Percentiles rank a stretch among this genome's conserved stretches.
Conservation (phyloP, 2,113 vertebrate species). For the Erpornis zantholeuca region DNA sequence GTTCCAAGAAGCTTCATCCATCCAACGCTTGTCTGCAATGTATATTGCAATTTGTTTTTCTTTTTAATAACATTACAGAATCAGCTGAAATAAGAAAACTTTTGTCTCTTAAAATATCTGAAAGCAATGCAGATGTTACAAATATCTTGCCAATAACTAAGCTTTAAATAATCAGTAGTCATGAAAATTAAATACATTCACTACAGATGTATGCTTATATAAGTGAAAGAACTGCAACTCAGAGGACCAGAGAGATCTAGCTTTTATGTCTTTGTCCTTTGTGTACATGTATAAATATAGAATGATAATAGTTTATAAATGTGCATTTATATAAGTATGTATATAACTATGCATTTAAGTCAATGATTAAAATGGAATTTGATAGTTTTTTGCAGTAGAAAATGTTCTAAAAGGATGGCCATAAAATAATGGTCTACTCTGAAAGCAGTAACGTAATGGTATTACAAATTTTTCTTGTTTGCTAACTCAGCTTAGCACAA, state of each 20-base stretch:
- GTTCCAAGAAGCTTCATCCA: background rate
- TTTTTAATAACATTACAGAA: background rate
- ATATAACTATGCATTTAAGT: background rate
- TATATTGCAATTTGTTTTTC: background rate
- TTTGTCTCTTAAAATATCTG: background rate
- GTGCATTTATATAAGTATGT: no score
- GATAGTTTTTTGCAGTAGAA: background rate
- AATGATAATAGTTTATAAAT: background rate
- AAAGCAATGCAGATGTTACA: background rate
- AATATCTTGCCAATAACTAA: background rate
- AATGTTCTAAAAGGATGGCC: background rate
- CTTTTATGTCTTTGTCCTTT: background rate
- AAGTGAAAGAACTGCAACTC: background rate
- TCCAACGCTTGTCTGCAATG: background rate
- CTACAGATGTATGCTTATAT: background rate
- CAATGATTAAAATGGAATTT: background rate
- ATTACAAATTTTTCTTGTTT: background rate
- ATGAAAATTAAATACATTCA: background rate
- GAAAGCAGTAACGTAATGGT: background rate
- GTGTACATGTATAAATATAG: background rate
- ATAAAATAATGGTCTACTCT: background rate
- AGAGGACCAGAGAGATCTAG: accelerated
- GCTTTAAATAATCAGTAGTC: background rate
- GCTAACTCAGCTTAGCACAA: background rate
- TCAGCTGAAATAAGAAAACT: background rate